Conservation (phyloP, 2,888 invertebrate genomes). For the Lasiommata megera region DNA sequence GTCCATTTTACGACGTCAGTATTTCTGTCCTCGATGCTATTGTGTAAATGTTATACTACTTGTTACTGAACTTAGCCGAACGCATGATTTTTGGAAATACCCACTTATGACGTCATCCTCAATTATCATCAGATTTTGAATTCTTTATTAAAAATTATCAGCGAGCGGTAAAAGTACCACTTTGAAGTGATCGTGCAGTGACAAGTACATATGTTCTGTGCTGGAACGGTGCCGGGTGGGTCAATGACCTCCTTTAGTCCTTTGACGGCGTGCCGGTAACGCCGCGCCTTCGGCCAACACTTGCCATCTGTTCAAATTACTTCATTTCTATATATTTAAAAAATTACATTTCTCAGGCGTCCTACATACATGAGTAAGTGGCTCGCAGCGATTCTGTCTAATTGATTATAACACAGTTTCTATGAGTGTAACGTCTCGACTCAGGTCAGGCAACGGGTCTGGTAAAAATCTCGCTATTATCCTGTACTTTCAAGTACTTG, state of each 20-base stretch:
- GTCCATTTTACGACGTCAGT: too few relatives aligned
- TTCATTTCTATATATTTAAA: slow-evolving; percentile 1
- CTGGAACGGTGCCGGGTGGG: neutral
- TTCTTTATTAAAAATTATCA: too few relatives aligned
- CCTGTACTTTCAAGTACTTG: too few relatives aligned
- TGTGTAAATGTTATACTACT: too few relatives aligned
- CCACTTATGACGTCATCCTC: too few relatives aligned
- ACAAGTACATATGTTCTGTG: neutral
- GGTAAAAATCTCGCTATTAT: neutral
- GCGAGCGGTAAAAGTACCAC: too few relatives aligned
- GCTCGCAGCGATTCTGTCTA: slow-evolving; percentile 6
- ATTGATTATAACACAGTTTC: neutral
- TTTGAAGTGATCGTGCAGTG: too few relatives aligned
- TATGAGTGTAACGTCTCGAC: neutral
- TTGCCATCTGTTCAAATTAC: slow-evolving; percentile 66
- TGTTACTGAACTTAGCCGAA: too few relatives aligned
- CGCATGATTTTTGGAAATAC: too few relatives aligned
- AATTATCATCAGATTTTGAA: too few relatives aligned
- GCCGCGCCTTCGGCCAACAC: slow-evolving; percentile 61
- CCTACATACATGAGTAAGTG: slow-evolving; percentile 13
- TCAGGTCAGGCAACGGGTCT: neutral
- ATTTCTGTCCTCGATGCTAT: too few relatives aligned
- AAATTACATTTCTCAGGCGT: neutral
- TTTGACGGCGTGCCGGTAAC: slow-evolving; percentile 35
- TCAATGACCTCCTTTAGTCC: slow-evolving; percentile 41